These are phyloP conservation scores for Drosophila engyochracea DNA, from an alignment of 2,888 invertebrate species.

Conservation along the genomic window DNA sequence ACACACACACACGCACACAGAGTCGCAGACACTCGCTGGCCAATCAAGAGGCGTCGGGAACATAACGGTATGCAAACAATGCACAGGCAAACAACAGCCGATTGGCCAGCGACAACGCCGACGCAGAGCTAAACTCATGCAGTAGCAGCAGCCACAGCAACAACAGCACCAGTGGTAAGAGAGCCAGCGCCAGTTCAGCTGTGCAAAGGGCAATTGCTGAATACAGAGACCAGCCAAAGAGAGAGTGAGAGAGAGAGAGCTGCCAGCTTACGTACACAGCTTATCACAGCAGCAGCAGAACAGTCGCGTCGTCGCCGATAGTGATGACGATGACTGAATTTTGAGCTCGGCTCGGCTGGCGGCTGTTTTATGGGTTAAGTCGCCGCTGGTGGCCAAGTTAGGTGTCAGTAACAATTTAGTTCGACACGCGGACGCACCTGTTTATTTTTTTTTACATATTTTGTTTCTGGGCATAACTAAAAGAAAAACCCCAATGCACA, in stretches of 20 bases:
- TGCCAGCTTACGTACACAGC: conserved; percentile 7
- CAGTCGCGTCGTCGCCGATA: conserved; percentile 25
- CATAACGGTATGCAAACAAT: conserved; percentile 35
- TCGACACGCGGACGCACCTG: conserved; percentile 82
- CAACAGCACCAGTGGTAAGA: conserved; percentile 11
- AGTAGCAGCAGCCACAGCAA: not conserved
- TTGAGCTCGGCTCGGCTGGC: conserved; percentile 56
- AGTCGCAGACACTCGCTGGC: conserved; percentile 7
- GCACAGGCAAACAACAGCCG: conserved; percentile 13
- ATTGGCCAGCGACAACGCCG: conserved; percentile 48
- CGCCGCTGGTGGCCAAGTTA: conserved; percentile 78
- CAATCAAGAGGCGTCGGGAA: conserved; percentile 32
- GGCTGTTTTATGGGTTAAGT: conserved; percentile 70
- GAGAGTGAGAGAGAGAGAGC: conserved; percentile 5
- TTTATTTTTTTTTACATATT: conserved; percentile 56
- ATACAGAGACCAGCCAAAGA: conserved; percentile 20
- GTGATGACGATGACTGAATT: conserved; percentile 44
- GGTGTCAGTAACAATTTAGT: conserved; percentile 85
- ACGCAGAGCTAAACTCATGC: conserved; percentile 26
- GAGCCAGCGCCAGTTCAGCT: conserved; percentile 32
- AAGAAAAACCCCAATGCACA: conserved; percentile 24
- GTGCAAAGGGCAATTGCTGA: conserved; percentile 44
- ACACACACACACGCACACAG: conserved; percentile 1
- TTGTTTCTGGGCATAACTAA: conserved; percentile 46
- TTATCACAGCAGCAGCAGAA: conserved; percentile 33